Percentiles rank a stretch among this genome's conserved stretches.
phyloP scores from a whole-genome alignment of 2,888 invertebrate species.

The Lampropteryx suffumata region DNA sequence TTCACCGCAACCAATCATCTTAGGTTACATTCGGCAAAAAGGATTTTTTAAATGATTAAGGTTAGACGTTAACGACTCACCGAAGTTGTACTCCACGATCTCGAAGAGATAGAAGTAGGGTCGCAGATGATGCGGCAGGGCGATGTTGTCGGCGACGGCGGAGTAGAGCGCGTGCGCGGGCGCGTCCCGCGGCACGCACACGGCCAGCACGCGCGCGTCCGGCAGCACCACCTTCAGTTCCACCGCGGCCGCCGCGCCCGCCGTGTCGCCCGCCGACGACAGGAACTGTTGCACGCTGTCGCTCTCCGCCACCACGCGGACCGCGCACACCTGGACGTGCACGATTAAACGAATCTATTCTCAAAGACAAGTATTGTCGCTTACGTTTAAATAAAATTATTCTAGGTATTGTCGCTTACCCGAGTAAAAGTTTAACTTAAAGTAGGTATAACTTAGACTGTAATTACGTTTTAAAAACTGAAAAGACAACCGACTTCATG shows the following conservation, averaged over 20 bases:
- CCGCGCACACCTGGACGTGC: slow-evolving; percentile 96
- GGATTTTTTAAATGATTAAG: slow-evolving; percentile 22
- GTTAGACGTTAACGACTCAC: slow-evolving; percentile 80
- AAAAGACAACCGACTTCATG: too few species aligned
- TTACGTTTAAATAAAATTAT: too few species aligned
- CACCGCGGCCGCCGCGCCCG: slow-evolving; percentile 84
- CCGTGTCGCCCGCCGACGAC: slow-evolving; percentile 94
- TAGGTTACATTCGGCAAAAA: too few species aligned
- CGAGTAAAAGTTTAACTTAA: too few species aligned
- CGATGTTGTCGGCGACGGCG: slow-evolving; percentile 92
- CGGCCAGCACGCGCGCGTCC: slow-evolving; percentile 93
- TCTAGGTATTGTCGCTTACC: too few species aligned
- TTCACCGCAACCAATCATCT: too few species aligned
- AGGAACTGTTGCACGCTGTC: slow-evolving; percentile 99
- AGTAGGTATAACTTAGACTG: too few species aligned
- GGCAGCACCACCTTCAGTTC: slow-evolving; percentile 93
- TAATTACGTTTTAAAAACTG: too few species aligned
- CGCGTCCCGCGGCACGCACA: slow-evolving; percentile 94
- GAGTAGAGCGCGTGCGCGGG: slow-evolving; percentile 96
- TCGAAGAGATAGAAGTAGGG: slow-evolving; percentile 98
- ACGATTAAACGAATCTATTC: too few species aligned
- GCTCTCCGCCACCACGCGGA: slow-evolving; percentile 98
- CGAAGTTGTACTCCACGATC: slow-evolving; percentile 98
- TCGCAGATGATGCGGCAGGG: slow-evolving; percentile 90
- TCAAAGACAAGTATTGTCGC: too few species aligned